phyloP scores from a whole-genome alignment of 2,113 vertebrate genomes.

The Protobothrops flavoviridis region DNA sequence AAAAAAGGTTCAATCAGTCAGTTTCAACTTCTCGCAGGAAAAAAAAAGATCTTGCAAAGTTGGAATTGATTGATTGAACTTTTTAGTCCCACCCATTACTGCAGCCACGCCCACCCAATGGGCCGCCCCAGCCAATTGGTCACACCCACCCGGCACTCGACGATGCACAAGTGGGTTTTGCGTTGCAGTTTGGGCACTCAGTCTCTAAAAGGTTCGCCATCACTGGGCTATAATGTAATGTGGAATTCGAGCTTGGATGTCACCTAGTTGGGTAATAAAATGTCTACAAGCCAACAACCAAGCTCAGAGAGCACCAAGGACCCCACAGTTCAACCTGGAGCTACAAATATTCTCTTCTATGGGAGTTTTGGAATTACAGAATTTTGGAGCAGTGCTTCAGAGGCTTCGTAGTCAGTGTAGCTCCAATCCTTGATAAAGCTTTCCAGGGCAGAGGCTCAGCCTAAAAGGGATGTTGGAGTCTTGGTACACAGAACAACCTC shows the following conservation, averaged over 20 bases:
- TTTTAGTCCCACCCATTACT: no score
- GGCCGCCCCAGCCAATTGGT: no score
- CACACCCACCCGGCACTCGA: no score
- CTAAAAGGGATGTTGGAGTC: background rate
- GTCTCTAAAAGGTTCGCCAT: no score
- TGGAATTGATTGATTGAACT: no score
- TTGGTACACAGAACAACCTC: background rate
- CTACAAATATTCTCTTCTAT: background rate
- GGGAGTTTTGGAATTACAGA: background rate
- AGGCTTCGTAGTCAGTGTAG: background rate
- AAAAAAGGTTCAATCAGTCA: no score
- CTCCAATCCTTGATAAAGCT: background rate
- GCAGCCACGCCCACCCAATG: no score
- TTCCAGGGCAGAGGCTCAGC: background rate
- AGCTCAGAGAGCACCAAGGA: background rate
- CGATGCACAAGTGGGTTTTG: no score
- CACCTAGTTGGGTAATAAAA: background rate
- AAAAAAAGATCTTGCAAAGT: no score
- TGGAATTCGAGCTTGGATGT: background rate
- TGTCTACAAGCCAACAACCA: background rate
- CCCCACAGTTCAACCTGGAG: background rate
- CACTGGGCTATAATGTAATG: no score
- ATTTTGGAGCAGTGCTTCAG: background rate
- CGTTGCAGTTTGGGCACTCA: no score
- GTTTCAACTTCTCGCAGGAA: no score